phyloP scores from a whole-genome alignment of 2,113 vertebrate species.

The Chiloscyllium plagiosum region DNA sequence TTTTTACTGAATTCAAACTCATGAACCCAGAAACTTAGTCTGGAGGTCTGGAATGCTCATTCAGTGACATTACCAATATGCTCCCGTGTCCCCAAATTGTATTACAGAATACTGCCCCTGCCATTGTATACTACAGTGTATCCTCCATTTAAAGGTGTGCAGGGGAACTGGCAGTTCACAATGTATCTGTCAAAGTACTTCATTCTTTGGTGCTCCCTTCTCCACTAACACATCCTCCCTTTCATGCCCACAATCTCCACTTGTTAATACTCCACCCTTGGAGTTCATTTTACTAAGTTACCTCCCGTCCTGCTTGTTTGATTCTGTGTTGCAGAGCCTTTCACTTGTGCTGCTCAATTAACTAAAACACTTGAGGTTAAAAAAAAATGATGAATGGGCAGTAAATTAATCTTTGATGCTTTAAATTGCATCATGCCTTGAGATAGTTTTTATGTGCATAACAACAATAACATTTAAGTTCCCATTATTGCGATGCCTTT shows the following conservation, averaged over 20 bases:
- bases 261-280: not conserved
- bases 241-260: not conserved
- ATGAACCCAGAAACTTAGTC: no score
- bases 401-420: not conserved
- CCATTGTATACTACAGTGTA: not conserved
- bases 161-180: not conserved
- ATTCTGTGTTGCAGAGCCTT: not conserved
- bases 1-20: no score
- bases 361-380: not conserved
- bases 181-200: not conserved
- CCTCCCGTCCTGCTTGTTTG: not conserved
- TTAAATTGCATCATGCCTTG: constrained; percentile 1
- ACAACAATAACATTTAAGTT: not conserved
- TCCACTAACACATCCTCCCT: not conserved
- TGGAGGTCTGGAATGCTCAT: no score
- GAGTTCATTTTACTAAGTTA: not conserved
- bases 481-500: not conserved
- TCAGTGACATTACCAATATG: no score
- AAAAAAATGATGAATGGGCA: not conserved
- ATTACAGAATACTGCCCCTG: not conserved
- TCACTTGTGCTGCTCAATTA: not conserved
- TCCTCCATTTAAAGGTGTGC: not conserved
- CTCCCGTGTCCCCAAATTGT: no score
- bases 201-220: not conserved
- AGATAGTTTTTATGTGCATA: not conserved